Evolutionary conservation across 2,797 vertebrate species (phyloP).

Genomic region (Sebastes matsubarae): DNA sequence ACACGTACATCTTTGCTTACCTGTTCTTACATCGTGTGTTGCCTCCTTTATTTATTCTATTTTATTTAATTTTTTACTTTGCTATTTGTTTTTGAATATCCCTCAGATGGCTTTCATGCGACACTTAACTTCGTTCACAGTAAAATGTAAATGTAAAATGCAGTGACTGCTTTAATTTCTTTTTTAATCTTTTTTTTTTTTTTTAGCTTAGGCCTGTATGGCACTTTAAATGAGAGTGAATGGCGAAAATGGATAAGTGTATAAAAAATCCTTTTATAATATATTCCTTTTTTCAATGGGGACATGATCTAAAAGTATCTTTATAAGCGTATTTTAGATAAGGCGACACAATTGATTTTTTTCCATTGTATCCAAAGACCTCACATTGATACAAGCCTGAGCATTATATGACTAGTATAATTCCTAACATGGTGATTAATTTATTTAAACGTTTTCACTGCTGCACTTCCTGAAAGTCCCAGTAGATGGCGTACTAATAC

Average conservation of each 20-base stretch:
- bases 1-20: neutral
- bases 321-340: neutral
- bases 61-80: neutral
- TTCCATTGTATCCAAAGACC: neutral
- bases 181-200: neutral
- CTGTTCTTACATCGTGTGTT: neutral
- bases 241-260: too few species aligned
- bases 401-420: neutral
- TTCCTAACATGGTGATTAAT: neutral
- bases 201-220: neutral
- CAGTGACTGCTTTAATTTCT: neutral
- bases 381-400: neutral
- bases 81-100: neutral
- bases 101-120: neutral
- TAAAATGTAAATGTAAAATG: neutral
- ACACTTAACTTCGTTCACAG: neutral
- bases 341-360: neutral
- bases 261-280: too few species aligned
- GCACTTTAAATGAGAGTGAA: too few species aligned
- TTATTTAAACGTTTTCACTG: neutral
- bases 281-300: neutral
- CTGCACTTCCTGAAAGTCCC: neutral
- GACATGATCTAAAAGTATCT: neutral
- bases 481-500: constrained; percentile 44
- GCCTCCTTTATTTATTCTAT: neutral